Conservation (phyloP, 2,797 vertebrate species). For the Myotis daubentonii region DNA sequence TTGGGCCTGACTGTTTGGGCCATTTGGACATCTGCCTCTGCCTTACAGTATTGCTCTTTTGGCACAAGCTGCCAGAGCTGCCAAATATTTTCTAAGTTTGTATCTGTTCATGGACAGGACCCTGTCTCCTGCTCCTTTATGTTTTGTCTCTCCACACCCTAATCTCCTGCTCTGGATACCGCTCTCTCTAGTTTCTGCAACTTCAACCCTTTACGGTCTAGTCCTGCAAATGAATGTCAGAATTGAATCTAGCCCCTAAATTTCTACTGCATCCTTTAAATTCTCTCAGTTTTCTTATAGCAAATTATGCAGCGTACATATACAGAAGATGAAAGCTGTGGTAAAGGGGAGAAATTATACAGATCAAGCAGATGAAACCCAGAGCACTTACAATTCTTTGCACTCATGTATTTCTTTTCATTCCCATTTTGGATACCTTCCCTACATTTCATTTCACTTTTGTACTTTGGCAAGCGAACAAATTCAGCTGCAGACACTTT, state of each 20-base stretch:
- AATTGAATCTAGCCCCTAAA: neutral
- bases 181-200: conserved; percentile 4
- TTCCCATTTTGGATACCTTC: conserved; percentile 42
- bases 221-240: neutral
- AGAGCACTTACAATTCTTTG: neutral
- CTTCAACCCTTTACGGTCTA: conserved; percentile 25
- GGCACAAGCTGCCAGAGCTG: conserved; percentile 60
- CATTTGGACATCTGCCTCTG: conserved; percentile 76
- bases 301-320: conserved; percentile 23
- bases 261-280: neutral
- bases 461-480: neutral
- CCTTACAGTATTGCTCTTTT: conserved; percentile 65
- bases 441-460: conserved; percentile 63
- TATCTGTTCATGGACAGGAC: conserved; percentile 55
- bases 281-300: conserved; percentile 38
- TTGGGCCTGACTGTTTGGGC: conserved; percentile 48
- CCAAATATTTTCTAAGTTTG: conserved; percentile 74
- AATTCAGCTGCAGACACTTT: conserved; percentile 41
- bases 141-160: neutral
- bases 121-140: conserved; percentile 38
- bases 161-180: neutral
- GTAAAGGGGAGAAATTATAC: neutral
- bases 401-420: conserved; percentile 19
- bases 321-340: neutral
- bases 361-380: conserved; percentile 42